Evolutionary conservation across 53 echinoderm and acorn worm genomes (phyloP).

Genomic region (Pentamera pediparva): DNA sequence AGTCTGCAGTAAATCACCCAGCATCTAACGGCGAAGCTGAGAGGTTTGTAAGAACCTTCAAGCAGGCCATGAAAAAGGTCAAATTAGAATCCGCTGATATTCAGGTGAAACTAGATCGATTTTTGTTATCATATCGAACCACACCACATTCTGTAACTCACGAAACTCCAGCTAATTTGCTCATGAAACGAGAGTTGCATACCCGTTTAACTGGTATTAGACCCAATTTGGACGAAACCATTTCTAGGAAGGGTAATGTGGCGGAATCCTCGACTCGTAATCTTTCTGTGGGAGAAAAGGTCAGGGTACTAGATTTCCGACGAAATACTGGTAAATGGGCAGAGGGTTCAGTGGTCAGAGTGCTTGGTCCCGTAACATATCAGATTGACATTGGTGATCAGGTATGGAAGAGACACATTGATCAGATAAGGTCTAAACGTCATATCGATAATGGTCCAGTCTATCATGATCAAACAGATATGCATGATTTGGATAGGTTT

Average conservation of each 20-base stretch:
- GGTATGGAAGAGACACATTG: slow-evolving; percentile 11
- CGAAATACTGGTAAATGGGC: background rate
- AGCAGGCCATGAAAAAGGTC: slow-evolving; percentile 8
- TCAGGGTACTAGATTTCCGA: slow-evolving; percentile 19
- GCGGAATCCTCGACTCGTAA: background rate
- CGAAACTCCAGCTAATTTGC: slow-evolving; percentile 13
- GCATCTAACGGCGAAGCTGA: slow-evolving; percentile 21
- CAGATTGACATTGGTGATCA: background rate
- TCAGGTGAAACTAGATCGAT: background rate
- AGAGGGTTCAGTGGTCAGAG: background rate
- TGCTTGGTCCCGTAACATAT: slow-evolving; percentile 16
- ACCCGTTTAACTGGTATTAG: background rate
- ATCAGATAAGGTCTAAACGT: slow-evolving; percentile 16
- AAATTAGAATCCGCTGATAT: background rate
- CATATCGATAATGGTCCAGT: background rate
- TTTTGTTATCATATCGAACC: slow-evolving; percentile 3
- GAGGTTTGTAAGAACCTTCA: background rate
- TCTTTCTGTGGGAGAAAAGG: slow-evolving; percentile 2
- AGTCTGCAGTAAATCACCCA: slow-evolving; percentile 12
- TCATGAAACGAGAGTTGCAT: background rate
- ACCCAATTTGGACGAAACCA: background rate
- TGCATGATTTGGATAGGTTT: background rate
- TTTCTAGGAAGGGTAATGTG: background rate
- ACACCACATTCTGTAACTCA: slow-evolving; percentile 20
- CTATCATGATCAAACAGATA: background rate